Evolutionary conservation across 1,140 invertebrate species (phyloP).

Genomic region (Penaeus japonicus): DNA sequence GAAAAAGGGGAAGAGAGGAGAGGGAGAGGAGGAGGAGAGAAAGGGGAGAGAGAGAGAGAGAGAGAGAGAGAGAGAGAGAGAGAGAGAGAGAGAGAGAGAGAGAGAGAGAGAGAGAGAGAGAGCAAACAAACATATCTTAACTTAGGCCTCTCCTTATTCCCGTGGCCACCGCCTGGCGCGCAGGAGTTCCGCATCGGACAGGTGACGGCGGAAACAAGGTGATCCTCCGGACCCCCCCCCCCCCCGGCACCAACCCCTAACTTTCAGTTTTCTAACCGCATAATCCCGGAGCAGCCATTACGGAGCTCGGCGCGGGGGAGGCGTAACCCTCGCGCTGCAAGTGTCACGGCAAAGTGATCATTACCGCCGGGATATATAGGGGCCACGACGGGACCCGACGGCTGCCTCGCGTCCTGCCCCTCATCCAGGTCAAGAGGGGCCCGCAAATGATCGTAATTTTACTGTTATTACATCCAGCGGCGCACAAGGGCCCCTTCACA

Average conservation of each 20-base stretch:
- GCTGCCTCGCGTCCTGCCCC: neutral
- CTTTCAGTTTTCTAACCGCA: constrained; percentile 37
- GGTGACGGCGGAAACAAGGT: neutral
- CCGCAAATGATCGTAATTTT: constrained; percentile 13
- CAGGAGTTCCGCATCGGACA: no score
- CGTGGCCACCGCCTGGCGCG: neutral
- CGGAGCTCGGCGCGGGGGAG: neutral
- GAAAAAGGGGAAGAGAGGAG: neutral
- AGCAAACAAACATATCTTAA: neutral
- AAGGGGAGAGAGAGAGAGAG: neutral
- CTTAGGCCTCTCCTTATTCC: neutral
- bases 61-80: neutral
- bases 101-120: neutral
- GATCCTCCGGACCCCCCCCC: neutral
- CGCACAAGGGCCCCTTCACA: neutral
- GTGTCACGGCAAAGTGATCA: neutral
- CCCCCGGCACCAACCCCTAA: constrained; percentile 17
- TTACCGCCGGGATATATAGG: neutral
- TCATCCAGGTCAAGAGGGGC: neutral
- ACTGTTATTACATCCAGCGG: constrained; percentile 13
- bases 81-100: neutral
- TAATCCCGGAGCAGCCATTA: constrained; percentile 19
- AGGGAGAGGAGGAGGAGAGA: neutral
- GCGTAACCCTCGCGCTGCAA: neutral
- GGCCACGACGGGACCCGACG: neutral